phyloP scores from a whole-genome alignment of 2,888 invertebrate species.

The Andrena fulva region DNA sequence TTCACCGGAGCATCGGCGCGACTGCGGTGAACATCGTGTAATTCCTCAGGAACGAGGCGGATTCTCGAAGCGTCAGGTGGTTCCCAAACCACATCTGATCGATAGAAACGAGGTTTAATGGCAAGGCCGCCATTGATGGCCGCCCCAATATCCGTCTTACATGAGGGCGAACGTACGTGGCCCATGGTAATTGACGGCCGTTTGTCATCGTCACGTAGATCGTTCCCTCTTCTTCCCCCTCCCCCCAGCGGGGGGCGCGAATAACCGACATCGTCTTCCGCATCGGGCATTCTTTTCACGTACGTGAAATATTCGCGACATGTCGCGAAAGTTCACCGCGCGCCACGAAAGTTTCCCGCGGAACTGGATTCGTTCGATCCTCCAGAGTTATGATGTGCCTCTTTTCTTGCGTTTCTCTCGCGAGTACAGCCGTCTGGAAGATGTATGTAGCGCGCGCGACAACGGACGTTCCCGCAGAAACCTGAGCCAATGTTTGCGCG shows the following conservation, averaged over 20 bases:
- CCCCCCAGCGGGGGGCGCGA: neutral
- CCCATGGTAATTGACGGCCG: conserved; percentile 68
- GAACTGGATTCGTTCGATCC: conserved; percentile 60
- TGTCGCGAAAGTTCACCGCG: conserved; percentile 52
- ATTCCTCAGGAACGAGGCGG: conserved; percentile 67
- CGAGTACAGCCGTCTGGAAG: conserved; percentile 1
- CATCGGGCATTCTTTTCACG: conserved; percentile 58
- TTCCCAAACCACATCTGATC: conserved; percentile 66
- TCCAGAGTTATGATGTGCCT: conserved; percentile 39
- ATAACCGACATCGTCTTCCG: conserved; percentile 8
- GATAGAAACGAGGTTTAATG: conserved; percentile 69
- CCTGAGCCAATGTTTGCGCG: neutral
- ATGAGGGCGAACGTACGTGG: conserved; percentile 62
- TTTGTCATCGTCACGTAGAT: conserved; percentile 18
- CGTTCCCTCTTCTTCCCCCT: neutral
- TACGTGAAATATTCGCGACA: conserved; percentile 59
- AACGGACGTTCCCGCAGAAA: neutral
- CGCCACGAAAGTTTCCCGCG: conserved; percentile 37
- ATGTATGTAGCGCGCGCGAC: conserved; percentile 8
- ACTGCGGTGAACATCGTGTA: conserved; percentile 71
- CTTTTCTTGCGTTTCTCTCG: conserved; percentile 16
- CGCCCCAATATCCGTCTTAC: conserved; percentile 51
- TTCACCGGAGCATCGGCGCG: conserved; percentile 62
- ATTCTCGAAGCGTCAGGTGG: conserved; percentile 72
- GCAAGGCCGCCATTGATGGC: conserved; percentile 62